Conservation (phyloP, 2,797 vertebrate species). For the Euthynnus affinis region DNA sequence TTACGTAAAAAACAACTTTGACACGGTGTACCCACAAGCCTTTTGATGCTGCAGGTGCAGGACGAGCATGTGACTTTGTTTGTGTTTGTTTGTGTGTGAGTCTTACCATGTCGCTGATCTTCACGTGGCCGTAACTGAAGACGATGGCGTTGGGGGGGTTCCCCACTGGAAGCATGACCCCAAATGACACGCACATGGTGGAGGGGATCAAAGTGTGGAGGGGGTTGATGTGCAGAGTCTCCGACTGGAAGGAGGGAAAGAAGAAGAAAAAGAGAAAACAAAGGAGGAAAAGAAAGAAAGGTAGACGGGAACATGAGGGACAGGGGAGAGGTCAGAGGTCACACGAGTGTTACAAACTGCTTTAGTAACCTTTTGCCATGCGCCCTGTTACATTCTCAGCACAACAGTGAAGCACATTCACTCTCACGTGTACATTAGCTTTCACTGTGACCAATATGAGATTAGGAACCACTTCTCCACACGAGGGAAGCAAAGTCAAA, state of each 20-base stretch:
- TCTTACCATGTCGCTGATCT: conserved; percentile 97
- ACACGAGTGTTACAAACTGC: neutral
- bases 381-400: neutral
- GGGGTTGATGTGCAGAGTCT: conserved; percentile 95
- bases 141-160: conserved; percentile 99
- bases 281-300: neutral
- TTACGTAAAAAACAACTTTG: conserved; percentile 45
- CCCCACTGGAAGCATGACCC: conserved; percentile 98
- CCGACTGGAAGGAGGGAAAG: conserved; percentile 86
- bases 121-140: conserved; percentile 97
- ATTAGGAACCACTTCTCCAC: neutral
- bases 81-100: conserved; percentile 10
- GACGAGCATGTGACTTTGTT: conserved; percentile 29
- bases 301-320: neutral
- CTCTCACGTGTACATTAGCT: neutral
- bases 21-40: conserved; percentile 24
- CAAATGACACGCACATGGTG: conserved; percentile 98
- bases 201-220: conserved; percentile 97
- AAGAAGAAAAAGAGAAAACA: conserved; percentile 21
- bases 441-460: neutral
- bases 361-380: neutral
- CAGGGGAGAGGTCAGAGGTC: neutral
- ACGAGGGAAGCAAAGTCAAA: neutral
- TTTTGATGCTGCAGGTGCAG: conserved; percentile 71
- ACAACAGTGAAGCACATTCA: too few species aligned